Evolutionary conservation across 30 jellyfish, hydroid and myxozoan species (phyloP).

Genomic region (Mastigias papua): DNA sequence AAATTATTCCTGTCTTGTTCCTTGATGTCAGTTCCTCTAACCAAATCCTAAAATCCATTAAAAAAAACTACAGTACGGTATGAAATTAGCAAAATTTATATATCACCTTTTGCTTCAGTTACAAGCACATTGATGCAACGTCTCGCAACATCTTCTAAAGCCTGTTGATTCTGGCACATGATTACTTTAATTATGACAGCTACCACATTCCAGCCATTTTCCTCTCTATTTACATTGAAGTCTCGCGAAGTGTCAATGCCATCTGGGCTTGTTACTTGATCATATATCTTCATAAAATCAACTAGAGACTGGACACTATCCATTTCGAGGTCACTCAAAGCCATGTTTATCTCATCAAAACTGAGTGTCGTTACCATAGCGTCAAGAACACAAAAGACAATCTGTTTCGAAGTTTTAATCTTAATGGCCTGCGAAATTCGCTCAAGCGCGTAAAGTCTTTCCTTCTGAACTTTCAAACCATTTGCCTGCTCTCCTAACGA

Average conservation of each 20-base stretch:
- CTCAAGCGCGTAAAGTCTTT: constrained; percentile 55
- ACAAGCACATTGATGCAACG: constrained; percentile 36
- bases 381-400: constrained; percentile 55
- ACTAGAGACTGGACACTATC: constrained; percentile 53
- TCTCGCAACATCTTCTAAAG: constrained; percentile 51
- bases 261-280: not conserved
- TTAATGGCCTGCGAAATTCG: constrained; percentile 18
- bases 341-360: constrained; percentile 56
- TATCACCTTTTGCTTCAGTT: constrained; percentile 51
- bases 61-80: too few relatives aligned
- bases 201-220: constrained; percentile 32
- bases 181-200: constrained; percentile 51
- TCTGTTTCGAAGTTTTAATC: constrained; percentile 37
- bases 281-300: constrained; percentile 43
- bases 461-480: constrained; percentile 21
- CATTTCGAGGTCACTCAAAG: constrained; percentile 76
- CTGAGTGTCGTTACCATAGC: constrained; percentile 59
- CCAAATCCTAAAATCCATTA: too few relatives aligned
- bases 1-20: too few relatives aligned
- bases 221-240: not conserved
- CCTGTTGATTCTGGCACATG: constrained; percentile 39
- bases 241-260: not conserved
- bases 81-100: too few relatives aligned
- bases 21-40: too few relatives aligned
- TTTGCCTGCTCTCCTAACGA: constrained; percentile 64